These are phyloP conservation scores for mouse (Mus musculus) DNA, from an alignment of 2,113 vertebrate species.

Conservation along the genomic window GRCm39 chr10:104530001-104530500, in stretches of 20 bases:
- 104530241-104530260: not conserved
- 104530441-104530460: not conserved
- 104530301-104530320: not conserved
- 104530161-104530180: not conserved
- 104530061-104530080: not conserved
- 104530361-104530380: not conserved
- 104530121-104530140: not conserved
- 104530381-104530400: not conserved
- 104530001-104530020: not conserved
- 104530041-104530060: not conserved
- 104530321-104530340: not conserved
- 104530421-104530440: not conserved
- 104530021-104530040: not conserved
- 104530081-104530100: not conserved
- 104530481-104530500: not conserved
- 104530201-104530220: not conserved
- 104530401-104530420: no score
- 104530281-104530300: not conserved
- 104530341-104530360: not conserved
- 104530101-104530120: not conserved
- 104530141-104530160: not conserved
- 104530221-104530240: not conserved
- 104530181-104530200: not conserved
- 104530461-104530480: not conserved
- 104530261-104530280: not conserved